Conservation (phyloP, 1,140 invertebrate species). For the Drosophila triauraria region DNA sequence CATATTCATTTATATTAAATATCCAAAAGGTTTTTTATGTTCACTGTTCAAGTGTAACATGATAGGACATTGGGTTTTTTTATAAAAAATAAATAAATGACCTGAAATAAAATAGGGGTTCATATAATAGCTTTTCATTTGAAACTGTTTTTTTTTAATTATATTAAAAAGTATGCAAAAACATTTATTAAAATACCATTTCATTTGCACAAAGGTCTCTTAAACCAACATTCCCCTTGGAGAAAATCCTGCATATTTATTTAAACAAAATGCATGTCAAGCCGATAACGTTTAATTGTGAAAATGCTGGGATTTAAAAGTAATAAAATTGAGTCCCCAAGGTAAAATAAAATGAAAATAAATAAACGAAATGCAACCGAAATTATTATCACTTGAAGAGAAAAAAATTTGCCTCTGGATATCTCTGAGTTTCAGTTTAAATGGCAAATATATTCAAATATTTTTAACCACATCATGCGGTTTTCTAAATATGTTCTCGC, state of each 20-base stretch:
- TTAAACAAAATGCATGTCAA: constrained; percentile 3
- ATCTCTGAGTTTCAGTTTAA: background rate
- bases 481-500: too few relatives aligned
- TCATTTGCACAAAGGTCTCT: constrained; percentile 2
- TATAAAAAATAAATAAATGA: background rate
- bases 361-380: constrained; percentile 5
- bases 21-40: too few relatives aligned
- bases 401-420: too few relatives aligned
- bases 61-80: background rate
- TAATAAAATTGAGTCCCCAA: background rate
- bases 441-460: background rate
- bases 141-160: background rate
- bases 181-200: background rate
- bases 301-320: constrained; percentile 14
- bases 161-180: constrained; percentile 1
- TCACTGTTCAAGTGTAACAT: background rate
- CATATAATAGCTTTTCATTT: background rate
- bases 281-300: constrained; percentile 10
- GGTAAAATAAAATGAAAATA: constrained; percentile 15
- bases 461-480: background rate
- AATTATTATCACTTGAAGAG: background rate
- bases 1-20: too few relatives aligned
- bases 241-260: constrained; percentile 1
- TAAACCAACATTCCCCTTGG: background rate
- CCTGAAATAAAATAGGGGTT: background rate